Evolutionary conservation across 2,888 invertebrate genomes (phyloP), one percentile per base, ranked within the genome.

Genomic region (Phasia obesa): DNA sequence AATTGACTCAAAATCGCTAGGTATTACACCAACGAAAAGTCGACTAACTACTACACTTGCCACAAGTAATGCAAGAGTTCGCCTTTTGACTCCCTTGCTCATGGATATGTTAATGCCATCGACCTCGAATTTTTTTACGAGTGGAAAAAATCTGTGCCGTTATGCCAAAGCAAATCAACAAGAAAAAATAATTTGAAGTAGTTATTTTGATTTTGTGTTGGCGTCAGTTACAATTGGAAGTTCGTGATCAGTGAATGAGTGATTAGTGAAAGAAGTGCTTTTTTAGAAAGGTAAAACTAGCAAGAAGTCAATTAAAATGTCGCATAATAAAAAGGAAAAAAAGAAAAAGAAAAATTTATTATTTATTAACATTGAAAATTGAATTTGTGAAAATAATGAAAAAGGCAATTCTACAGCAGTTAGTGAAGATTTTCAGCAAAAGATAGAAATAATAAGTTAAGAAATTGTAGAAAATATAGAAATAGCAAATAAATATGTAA

Each of bases 1-100:
- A 17, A 57, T 57, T 27, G 55, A 57, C 27, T 57, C 55, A 25
- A 57, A 57, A 57, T 57, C 31, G 55, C 27, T 57, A 57, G 27
- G 25, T 3, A 55, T 27, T 55, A 27, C 9, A 13, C 27, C 27
- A 55, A 27, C 11, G 55, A 57, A 57, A 53, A 53, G 21, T 53
- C 25, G 53, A 53, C 23, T 53, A 53, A 21, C n/a, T 25, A 57
- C 25, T 57, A 0, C 25, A 57, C 5, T 27, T 57, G 25, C 27
- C 55, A 19, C 21, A 53, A 53, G 35, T 35, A 35, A 35, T 47
- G 47, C 47, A 47, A 53, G 53, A 53, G 53, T 25, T 53, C 53
- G 53, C 4, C 23, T 53, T 35, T 35, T 35, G 11, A 35, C 4
- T 35, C 35, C 11, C 35, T 35, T 15, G 11, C 19, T 11, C n/a